Conservation (phyloP, 2,888 invertebrate species). For the Synanthedon myopaeformis region DNA sequence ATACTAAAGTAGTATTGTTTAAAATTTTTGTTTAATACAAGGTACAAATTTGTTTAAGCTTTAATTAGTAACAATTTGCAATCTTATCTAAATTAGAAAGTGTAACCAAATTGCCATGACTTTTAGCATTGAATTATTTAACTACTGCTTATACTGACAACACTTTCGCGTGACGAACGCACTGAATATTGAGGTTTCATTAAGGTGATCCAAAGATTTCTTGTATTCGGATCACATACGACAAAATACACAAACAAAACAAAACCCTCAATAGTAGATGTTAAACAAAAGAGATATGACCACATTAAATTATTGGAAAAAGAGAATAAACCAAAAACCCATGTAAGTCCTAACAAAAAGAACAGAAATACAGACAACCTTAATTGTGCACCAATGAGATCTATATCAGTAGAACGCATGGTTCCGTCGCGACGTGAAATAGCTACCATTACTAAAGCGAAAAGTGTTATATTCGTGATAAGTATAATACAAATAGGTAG, state of each 20-base stretch:
- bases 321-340: constrained; percentile 72
- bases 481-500: constrained; percentile 67
- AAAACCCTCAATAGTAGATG: constrained; percentile 73
- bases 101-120: too few relatives aligned
- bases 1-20: too few relatives aligned
- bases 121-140: too few relatives aligned
- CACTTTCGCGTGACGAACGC: constrained; percentile 37
- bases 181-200: constrained; percentile 41
- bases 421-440: constrained; percentile 66
- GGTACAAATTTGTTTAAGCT: too few relatives aligned
- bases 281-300: constrained; percentile 74
- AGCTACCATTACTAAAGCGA: constrained; percentile 64
- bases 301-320: constrained; percentile 61
- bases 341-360: constrained; percentile 72
- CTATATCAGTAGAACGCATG: constrained; percentile 44
- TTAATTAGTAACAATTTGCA: too few relatives aligned
- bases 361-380: constrained; percentile 70
- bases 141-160: constrained; percentile 34
- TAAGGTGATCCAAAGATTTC: constrained; percentile 61
- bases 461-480: constrained; percentile 62
- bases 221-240: constrained; percentile 64
- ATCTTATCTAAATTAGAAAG: too few relatives aligned
- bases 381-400: constrained; percentile 59
- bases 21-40: too few relatives aligned
- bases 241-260: constrained; percentile 73